Conservation (phyloP, 2,888 invertebrate species). For the Nasonovia ribisnigri region DNA sequence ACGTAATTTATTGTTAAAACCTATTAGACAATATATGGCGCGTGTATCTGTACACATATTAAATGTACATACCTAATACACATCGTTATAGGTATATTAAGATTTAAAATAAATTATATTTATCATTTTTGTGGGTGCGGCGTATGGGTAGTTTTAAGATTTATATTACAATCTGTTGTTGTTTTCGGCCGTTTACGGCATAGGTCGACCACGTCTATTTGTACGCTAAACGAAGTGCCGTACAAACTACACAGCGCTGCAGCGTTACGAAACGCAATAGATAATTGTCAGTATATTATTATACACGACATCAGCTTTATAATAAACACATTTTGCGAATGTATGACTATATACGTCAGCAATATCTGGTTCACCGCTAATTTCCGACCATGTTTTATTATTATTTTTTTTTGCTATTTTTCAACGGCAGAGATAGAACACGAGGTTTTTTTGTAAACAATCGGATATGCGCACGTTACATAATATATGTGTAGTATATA, state of each 20-base stretch:
- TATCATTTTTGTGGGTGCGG: not conserved
- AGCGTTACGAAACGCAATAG: not conserved
- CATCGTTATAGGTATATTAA: not conserved
- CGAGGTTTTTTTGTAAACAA: conserved; percentile 38
- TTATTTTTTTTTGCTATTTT: not conserved
- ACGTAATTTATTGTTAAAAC: not conserved
- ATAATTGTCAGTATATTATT: not conserved
- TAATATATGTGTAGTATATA: not conserved
- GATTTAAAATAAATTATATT: not conserved
- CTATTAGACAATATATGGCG: not conserved
- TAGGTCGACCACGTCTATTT: not conserved
- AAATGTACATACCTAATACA: not conserved
- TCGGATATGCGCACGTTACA: not conserved
- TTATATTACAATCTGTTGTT: not conserved
- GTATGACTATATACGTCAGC: not conserved
- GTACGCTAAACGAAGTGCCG: not conserved
- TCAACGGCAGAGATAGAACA: conserved; percentile 15
- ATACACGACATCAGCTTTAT: not conserved
- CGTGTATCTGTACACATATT: not conserved
- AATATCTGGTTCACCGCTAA: not conserved
- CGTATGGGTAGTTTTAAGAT: not conserved
- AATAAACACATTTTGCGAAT: not conserved
- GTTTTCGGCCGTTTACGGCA: not conserved
- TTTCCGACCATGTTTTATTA: not conserved
- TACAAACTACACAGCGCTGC: not conserved